Evolutionary conservation across 2,888 invertebrate genomes (phyloP), one percentile per base, ranked within the genome.

Genomic region (Tineola bisselliella): DNA sequence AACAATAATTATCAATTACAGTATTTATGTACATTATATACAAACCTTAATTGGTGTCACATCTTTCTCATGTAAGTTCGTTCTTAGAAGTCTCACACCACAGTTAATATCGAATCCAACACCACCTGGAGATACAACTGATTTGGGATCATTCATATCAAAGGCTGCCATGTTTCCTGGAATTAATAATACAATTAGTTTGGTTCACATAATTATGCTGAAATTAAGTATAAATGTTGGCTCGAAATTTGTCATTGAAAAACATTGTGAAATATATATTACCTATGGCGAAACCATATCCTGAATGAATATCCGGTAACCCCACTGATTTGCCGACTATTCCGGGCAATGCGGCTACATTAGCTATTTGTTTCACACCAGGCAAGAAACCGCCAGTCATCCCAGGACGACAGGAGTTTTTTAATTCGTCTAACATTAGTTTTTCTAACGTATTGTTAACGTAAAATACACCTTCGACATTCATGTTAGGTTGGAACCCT

Each of bases 31-130:
- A 38, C n/a, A n/a, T n/a, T 12, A n/a, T 17, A 48, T 13, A 48
- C 15, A 67, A 79, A 91, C 92, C 88, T 97, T 97, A 0, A 98
- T 90, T 1, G 99, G 98, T 61, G 89, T 84, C 0, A 99, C 95
- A 88, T 99, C 99, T 75, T 94, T 93, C 75, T 97, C 97, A 74
- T 89, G 91, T 8, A 99, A 90, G 88, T 99, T 99, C 0, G 99
- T 99, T 68, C 99, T 89, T 58, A 99, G 83, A 61, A 99, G 88
- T 33, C 99, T 90, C 0, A 99, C 99, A 2, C 99, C 99, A 87
- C 99, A 99, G 76, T 99, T 99, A 43, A 99, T 99, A 82, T 99
- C 99, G 84, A 99, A 99, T 8, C 99, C 99, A 15, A 99, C 99
- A 62, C 99, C 99, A 61, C 99, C 97, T 15, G 99, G 99, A 6